Conservation (phyloP, 2,888 invertebrate species). For the Ceriagrion tenellum region DNA sequence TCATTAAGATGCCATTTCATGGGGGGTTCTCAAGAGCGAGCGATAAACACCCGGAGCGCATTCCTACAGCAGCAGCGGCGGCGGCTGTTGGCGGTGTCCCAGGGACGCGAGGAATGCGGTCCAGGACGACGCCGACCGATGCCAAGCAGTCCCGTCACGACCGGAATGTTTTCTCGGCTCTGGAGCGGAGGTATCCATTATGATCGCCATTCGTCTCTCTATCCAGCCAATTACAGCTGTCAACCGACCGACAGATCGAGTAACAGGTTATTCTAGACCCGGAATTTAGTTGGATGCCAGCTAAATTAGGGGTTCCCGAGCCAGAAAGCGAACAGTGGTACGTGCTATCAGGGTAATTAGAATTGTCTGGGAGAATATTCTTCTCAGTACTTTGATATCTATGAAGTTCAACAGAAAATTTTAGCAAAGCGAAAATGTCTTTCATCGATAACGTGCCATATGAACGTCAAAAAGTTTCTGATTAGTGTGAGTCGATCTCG, state of each 20-base stretch:
- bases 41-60: neutral
- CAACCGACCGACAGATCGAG: neutral
- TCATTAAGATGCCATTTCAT: neutral
- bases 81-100: neutral
- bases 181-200: neutral
- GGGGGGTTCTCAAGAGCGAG: neutral
- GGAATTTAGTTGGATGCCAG: neutral
- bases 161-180: neutral
- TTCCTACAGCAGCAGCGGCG: neutral
- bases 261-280: neutral
- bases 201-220: neutral
- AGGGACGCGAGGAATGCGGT: neutral
- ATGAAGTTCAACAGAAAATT: no score
- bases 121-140: neutral
- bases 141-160: neutral
- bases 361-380: no score
- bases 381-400: no score
- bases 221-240: neutral
- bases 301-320: neutral
- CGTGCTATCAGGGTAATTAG: neutral
- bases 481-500: no score
- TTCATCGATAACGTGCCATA: no score
- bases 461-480: no score
- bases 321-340: neutral
- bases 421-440: no score